phyloP scores from a whole-genome alignment of 92 coral and sea anemone genomes.

The Ricordea florida region DNA sequence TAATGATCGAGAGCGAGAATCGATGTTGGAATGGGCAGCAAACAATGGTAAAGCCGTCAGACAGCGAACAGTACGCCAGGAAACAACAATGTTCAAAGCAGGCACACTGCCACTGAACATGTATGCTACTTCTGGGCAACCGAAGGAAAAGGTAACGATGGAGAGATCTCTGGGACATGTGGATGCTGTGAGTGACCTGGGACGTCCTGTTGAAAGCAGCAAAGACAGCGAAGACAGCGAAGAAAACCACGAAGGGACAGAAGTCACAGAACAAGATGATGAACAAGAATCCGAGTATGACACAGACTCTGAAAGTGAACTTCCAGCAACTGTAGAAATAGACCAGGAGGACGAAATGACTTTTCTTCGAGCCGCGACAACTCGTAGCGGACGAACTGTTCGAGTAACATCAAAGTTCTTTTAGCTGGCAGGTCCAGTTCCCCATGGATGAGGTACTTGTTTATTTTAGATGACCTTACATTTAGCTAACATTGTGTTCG shows the following conservation, averaged over 20 bases:
- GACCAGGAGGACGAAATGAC: slow-evolving; percentile 50
- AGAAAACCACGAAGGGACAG: slow-evolving; percentile 11
- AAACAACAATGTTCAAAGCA: slow-evolving; percentile 53
- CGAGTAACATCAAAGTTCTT: slow-evolving; percentile 5
- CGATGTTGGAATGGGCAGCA: slow-evolving; percentile 51
- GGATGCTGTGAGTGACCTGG: neutral
- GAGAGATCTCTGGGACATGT: slow-evolving; percentile 8
- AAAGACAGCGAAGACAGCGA: neutral
- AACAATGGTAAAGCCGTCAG: slow-evolving; percentile 54
- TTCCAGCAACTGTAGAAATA: slow-evolving; percentile 22
- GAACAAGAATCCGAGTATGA: slow-evolving; percentile 30
- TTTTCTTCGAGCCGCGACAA: slow-evolving; percentile 55
- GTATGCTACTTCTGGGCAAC: slow-evolving; percentile 44
- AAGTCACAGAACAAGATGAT: neutral
- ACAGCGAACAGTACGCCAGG: slow-evolving; percentile 57
- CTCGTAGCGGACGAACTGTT: slow-evolving; percentile 43
- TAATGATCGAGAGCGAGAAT: slow-evolving; percentile 26
- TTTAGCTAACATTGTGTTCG: neutral
- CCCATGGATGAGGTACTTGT: neutral
- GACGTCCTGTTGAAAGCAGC: slow-evolving; percentile 6
- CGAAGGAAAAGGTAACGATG: slow-evolving; percentile 33
- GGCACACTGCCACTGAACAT: slow-evolving; percentile 61
- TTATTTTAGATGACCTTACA: neutral
- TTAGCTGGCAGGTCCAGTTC: neutral
- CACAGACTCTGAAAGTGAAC: slow-evolving; percentile 43